Conservation (phyloP, 1,140 invertebrate genomes). For the Hylaeus volcanicus region DNA sequence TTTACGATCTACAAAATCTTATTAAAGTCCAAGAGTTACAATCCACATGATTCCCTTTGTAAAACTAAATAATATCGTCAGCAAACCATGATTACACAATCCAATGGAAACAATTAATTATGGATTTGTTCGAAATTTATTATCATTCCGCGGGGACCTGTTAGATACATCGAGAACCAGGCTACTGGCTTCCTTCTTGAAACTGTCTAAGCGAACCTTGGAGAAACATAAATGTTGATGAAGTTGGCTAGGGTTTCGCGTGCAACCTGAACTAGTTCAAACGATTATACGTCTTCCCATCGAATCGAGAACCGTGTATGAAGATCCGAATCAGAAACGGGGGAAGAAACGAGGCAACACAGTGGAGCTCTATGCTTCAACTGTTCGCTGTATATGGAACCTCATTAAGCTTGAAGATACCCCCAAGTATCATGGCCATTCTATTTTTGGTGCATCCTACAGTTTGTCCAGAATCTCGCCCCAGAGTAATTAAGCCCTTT, state of each 20-base stretch:
- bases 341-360: not conserved
- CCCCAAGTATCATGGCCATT: slow-evolving; percentile 27
- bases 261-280: too few relatives aligned
- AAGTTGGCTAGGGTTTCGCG: not conserved
- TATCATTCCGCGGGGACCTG: not conserved
- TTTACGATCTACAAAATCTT: too few relatives aligned
- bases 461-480: slow-evolving; percentile 41
- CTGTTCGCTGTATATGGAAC: not conserved
- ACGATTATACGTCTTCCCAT: too few relatives aligned
- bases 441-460: slow-evolving; percentile 17
- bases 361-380: not conserved
- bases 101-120: not conserved
- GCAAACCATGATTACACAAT: too few relatives aligned
- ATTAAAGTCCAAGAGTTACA: too few relatives aligned
- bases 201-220: not conserved
- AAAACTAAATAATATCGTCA: too few relatives aligned
- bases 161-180: not conserved
- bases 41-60: too few relatives aligned
- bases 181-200: not conserved
- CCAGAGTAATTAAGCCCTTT: slow-evolving; percentile 62
- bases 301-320: too few relatives aligned
- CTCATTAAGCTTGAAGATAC: slow-evolving; percentile 29
- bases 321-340: too few relatives aligned
- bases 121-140: not conserved
- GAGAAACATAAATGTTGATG: not conserved